Percentiles rank a stretch among this genome's conserved stretches.
These are phyloP conservation scores for Leptinotarsa defecta DNA, from an alignment of 1,140 invertebrate species.

Conservation along the genomic window DNA sequence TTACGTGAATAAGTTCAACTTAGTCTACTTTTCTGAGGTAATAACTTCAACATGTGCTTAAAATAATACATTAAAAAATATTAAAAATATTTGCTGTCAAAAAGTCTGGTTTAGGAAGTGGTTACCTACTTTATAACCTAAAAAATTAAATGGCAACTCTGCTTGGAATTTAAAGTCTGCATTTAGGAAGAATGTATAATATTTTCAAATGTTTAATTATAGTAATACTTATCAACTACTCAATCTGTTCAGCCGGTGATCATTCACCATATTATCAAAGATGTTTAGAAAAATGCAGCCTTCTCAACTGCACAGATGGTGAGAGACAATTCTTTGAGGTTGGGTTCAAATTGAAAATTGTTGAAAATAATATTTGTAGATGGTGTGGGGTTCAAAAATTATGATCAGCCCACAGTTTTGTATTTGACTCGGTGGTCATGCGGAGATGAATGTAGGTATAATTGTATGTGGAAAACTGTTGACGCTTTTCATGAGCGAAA, in stretches of 20 bases:
- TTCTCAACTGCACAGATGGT: constrained; percentile 54
- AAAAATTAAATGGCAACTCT: too few species aligned
- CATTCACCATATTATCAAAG: constrained; percentile 47
- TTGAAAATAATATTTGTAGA: constrained; percentile 52
- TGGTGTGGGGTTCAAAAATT: constrained; percentile 63
- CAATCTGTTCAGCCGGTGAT: constrained; percentile 42
- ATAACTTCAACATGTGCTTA: too few species aligned
- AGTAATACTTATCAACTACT: constrained; percentile 1
- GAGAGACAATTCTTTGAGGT: constrained; percentile 20
- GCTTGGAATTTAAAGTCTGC: too few species aligned
- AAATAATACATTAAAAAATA: too few species aligned
- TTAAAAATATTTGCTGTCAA: too few species aligned
- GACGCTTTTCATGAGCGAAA: constrained; percentile 72
- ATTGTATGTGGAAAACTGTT: constrained; percentile 94
- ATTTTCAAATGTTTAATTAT: too few species aligned
- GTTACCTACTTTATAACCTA: too few species aligned
- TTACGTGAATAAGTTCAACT: too few species aligned
- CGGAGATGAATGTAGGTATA: constrained; percentile 81
- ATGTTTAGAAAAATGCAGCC: constrained; percentile 56
- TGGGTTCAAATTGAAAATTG: not conserved
- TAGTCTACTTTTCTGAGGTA: too few species aligned
- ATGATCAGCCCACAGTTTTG: constrained; percentile 62
- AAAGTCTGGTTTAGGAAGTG: too few species aligned
- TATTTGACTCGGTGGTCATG: constrained; percentile 75
- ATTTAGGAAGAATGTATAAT: too few species aligned